A percentile compares a stretch with the other conserved stretches of the same genome.
These are phyloP conservation scores for Falco peregrinus DNA, from an alignment of 2,797 vertebrate species.

Conservation along the genomic window DNA sequence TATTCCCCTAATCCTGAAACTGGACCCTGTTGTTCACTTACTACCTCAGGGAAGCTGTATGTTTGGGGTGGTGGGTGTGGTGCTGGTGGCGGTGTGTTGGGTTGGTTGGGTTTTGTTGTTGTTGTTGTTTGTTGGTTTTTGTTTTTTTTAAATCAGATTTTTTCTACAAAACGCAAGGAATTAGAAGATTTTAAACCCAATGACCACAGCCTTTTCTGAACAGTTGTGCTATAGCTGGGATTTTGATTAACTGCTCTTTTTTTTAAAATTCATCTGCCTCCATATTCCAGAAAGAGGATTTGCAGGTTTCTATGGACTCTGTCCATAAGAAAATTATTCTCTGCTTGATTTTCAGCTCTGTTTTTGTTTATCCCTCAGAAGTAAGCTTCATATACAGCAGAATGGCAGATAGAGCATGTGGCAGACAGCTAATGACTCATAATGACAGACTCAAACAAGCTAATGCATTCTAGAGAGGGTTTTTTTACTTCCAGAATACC, in stretches of 20 bases:
- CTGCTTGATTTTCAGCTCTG: not conserved
- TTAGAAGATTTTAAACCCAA: not conserved
- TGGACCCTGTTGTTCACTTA: not conserved
- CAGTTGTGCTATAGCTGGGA: not conserved
- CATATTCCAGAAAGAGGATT: not conserved
- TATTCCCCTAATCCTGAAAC: not conserved
- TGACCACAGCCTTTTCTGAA: not conserved
- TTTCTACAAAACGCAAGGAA: not conserved
- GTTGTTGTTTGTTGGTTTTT: not conserved
- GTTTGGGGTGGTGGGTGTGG: too few relatives aligned
- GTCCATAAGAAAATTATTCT: not conserved
- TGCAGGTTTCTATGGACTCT: not conserved
- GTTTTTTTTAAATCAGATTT: not conserved
- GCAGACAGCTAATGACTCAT: not conserved
- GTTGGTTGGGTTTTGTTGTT: not conserved
- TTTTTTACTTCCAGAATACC: not conserved
- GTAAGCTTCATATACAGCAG: not conserved
- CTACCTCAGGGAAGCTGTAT: not conserved
- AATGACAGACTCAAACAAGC: not conserved
- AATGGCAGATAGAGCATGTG: not conserved
- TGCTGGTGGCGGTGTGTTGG: not conserved
- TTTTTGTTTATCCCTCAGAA: conserved; percentile 32
- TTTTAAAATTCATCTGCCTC: not conserved
- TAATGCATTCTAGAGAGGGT: not conserved
- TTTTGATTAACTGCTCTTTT: not conserved